Evolutionary conservation across 2,888 invertebrate genomes (phyloP).

Genomic region (Himalopsyche anomala): DNA sequence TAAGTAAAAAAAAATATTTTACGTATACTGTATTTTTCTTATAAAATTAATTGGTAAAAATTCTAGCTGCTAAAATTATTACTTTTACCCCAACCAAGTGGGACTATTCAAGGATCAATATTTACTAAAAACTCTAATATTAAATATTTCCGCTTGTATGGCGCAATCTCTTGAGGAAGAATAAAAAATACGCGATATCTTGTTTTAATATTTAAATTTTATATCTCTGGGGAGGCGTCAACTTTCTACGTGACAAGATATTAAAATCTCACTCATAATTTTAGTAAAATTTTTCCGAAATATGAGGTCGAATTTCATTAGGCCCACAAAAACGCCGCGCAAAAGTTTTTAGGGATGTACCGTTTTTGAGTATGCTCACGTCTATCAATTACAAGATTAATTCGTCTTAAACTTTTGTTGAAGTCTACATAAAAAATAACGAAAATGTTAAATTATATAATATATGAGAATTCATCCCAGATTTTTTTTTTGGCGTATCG

Average conservation of each 20-base stretch:
- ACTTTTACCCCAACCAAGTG: too few relatives aligned
- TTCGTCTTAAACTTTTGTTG: too few relatives aligned
- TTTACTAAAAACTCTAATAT: not conserved
- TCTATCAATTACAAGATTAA: too few relatives aligned
- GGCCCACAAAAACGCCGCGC: not conserved
- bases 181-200: conserved; percentile 31
- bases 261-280: conserved; percentile 42
- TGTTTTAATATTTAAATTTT: conserved; percentile 38
- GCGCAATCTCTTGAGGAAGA: not conserved
- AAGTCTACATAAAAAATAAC: too few relatives aligned
- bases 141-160: not conserved
- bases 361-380: too few relatives aligned
- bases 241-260: conserved; percentile 43
- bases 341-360: conserved; percentile 1
- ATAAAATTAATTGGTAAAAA: too few relatives aligned
- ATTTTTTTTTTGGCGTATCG: too few relatives aligned
- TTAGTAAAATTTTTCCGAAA: conserved; percentile 26
- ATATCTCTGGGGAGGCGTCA: conserved; percentile 25
- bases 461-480: too few relatives aligned
- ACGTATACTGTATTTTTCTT: too few relatives aligned
- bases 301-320: conserved; percentile 31
- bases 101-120: not conserved
- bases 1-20: too few relatives aligned
- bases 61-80: too few relatives aligned
- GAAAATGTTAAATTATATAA: too few relatives aligned